A percentile compares a stretch with the other conserved stretches of the same genome.
phyloP scores from a whole-genome alignment of 2,888 invertebrate genomes.

The Temnothorax ravouxi region DNA sequence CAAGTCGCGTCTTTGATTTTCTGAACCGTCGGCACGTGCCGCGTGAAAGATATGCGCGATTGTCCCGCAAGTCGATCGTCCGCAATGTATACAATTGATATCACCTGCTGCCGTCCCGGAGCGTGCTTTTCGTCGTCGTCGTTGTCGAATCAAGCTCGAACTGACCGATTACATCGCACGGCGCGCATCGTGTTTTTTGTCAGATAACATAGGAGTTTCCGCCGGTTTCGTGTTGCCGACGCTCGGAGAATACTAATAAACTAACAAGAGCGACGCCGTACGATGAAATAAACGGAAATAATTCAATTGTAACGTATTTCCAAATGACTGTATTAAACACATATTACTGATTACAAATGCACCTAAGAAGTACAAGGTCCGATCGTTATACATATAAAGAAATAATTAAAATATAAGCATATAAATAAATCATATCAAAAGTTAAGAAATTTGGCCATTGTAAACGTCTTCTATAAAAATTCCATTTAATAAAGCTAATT shows the following conservation, averaged over 20 bases:
- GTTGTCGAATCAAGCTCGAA: conserved; percentile 47
- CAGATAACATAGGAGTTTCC: conserved; percentile 44
- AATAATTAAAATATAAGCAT: neutral
- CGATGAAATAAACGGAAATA: conserved; percentile 9
- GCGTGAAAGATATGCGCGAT: conserved; percentile 6
- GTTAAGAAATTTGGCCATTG: neutral
- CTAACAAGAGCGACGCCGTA: neutral
- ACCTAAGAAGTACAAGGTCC: neutral
- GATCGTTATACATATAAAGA: neutral
- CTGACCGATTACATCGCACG: conserved; percentile 39
- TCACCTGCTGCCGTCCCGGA: conserved; percentile 41
- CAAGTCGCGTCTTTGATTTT: conserved; percentile 22
- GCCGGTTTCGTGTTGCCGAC: conserved; percentile 20
- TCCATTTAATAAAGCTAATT: neutral
- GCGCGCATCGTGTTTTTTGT: conserved; percentile 42
- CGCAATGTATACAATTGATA: conserved; percentile 50
- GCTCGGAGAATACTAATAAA: conserved; percentile 48
- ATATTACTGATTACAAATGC: neutral
- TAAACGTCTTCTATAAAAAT: neutral
- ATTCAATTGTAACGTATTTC: conserved; percentile 15
- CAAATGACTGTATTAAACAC: neutral
- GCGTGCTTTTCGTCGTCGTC: conserved; percentile 41
- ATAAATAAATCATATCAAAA: neutral
- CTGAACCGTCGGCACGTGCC: conserved; percentile 33
- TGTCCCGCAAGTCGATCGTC: conserved; percentile 20